Evolutionary conservation across 2,797 vertebrate genomes (phyloP).

Genomic region (Uromys caudimaculatus): DNA sequence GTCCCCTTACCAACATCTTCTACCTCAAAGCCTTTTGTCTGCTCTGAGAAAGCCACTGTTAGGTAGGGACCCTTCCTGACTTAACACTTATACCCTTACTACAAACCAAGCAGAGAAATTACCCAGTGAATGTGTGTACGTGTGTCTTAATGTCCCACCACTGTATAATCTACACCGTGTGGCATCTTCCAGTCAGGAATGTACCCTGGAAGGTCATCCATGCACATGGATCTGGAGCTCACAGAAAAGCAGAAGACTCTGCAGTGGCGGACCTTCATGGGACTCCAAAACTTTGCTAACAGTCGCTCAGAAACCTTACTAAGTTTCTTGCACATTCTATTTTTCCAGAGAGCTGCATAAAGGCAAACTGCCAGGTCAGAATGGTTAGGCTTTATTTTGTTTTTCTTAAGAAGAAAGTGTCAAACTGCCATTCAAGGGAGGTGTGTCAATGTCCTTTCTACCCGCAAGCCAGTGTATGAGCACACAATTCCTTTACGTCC

Average conservation of each 20-base stretch:
- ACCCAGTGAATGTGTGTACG: not conserved
- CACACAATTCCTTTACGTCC: not conserved
- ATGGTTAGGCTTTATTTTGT: not conserved
- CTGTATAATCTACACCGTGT: not conserved
- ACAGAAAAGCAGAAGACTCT: not conserved
- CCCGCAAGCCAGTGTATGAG: not conserved
- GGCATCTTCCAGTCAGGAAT: not conserved
- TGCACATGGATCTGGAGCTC: not conserved
- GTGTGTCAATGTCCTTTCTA: not conserved
- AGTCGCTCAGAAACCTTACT: not conserved
- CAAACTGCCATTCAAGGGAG: not conserved
- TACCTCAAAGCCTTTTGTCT: slow-evolving; percentile 4
- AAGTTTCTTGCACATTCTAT: not conserved
- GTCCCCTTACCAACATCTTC: not conserved
- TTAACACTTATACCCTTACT: not conserved
- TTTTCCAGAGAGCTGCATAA: slow-evolving; percentile 36
- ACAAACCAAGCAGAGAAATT: not conserved
- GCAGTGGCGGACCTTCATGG: not conserved
- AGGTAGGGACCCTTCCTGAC: not conserved
- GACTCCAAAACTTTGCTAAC: not conserved
- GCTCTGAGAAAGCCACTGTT: not conserved
- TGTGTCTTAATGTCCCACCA: not conserved
- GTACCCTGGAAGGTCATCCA: not conserved
- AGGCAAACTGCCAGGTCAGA: not conserved
- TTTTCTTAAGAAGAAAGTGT: not conserved